A percentile compares a stretch with the other conserved stretches of the same genome.
These are phyloP conservation scores for Carposina sasakii DNA, from an alignment of 1,140 invertebrate genomes.

Conservation along the genomic window DNA sequence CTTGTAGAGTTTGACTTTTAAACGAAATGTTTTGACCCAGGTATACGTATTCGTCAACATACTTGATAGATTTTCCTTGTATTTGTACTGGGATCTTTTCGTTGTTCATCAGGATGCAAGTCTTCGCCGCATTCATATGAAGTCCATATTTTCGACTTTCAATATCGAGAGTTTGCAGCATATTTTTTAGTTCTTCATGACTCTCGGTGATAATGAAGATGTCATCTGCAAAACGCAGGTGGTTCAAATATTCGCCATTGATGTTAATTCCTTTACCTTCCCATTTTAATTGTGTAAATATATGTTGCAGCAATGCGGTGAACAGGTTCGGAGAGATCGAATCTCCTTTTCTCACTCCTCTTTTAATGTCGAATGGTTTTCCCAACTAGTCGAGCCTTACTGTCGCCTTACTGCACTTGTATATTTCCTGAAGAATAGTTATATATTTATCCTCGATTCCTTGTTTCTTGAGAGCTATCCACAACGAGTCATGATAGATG, in stretches of 20 bases:
- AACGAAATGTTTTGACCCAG: not conserved
- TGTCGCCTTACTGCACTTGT: no score
- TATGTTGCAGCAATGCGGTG: not conserved
- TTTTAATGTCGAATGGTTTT: no score
- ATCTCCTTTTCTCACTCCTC: slow-evolving; percentile 2
- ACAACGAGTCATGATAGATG: not conserved
- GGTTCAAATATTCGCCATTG: slow-evolving; percentile 1
- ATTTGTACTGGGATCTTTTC: not conserved
- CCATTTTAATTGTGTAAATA: not conserved
- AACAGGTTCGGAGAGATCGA: not conserved
- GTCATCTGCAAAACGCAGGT: slow-evolving; percentile 3
- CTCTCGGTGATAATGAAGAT: not conserved
- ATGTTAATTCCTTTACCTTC: not conserved
- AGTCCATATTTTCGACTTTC: slow-evolving; percentile 7
- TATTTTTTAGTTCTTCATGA: not conserved
- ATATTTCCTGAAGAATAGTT: not conserved
- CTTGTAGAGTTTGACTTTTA: not conserved
- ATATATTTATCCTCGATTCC: not conserved
- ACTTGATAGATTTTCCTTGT: not conserved
- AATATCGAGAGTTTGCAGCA: not conserved
- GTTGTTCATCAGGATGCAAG: not conserved
- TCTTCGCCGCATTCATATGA: slow-evolving; percentile 4
- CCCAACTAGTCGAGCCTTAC: no score
- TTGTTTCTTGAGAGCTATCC: not conserved
- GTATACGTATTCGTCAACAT: not conserved